These are phyloP conservation scores for Bradypodion pumilum DNA, from an alignment of 2,797 vertebrate species.

Conservation along the genomic window DNA sequence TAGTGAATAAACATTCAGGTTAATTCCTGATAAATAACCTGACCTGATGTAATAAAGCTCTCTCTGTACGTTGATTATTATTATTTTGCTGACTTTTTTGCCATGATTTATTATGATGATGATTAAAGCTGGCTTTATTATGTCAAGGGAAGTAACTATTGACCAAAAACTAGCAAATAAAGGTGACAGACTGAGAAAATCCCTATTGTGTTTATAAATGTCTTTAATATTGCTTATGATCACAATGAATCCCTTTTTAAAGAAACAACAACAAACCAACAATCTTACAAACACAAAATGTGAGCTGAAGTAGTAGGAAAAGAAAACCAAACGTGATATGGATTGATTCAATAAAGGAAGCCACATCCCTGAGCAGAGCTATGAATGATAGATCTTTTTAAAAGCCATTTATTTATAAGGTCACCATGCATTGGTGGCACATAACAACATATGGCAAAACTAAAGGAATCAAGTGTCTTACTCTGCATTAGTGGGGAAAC, in stretches of 20 bases:
- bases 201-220: neutral
- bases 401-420: too few relatives aligned
- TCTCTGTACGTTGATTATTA: neutral
- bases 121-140: neutral
- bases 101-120: constrained; percentile 9
- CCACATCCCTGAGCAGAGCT: too few relatives aligned
- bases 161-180: neutral
- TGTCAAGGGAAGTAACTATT: constrained; percentile 19
- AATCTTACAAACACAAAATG: neutral
- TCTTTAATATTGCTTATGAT: neutral
- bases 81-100: neutral
- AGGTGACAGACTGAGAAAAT: neutral
- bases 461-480: too few relatives aligned
- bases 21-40: neutral
- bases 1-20: too few relatives aligned
- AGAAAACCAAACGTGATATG: too few relatives aligned
- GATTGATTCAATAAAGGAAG: too few relatives aligned
- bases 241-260: neutral
- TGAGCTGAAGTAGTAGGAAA: neutral
- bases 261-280: neutral
- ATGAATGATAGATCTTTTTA: too few relatives aligned
- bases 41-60: neutral
- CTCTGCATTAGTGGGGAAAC: neutral
- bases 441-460: too few relatives aligned
- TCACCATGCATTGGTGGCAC: too few relatives aligned